Evolutionary conservation across 2,113 vertebrate species (phyloP).

Genomic region (Ursus arctos): DNA sequence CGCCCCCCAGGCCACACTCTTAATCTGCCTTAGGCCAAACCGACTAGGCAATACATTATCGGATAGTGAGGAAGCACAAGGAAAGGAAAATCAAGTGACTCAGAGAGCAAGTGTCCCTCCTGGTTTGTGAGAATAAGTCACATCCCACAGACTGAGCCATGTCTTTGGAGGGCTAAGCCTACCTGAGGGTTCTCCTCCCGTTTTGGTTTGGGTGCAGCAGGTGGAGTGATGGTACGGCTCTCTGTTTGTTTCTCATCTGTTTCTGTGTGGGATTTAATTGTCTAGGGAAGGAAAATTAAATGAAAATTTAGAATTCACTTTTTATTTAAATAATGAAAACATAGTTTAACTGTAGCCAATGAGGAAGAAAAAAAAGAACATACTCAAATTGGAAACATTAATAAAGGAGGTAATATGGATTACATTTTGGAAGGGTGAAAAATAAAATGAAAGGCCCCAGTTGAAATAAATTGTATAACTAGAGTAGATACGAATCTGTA

Average conservation of each 20-base stretch:
- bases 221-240: conserved; percentile 90
- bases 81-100: background rate
- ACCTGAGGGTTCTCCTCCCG: conserved; percentile 98
- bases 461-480: background rate
- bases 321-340: conserved; percentile 65
- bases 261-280: conserved; percentile 93
- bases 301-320: conserved; percentile 68
- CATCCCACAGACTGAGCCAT: fast-evolving
- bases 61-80: background rate
- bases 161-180: conserved; percentile 20
- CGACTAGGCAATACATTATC: background rate
- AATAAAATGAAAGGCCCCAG: background rate
- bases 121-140: background rate
- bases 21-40: background rate
- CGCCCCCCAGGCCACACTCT: background rate
- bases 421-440: conserved; percentile 65
- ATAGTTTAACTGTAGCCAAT: background rate
- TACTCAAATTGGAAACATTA: background rate
- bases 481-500: background rate
- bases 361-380: background rate
- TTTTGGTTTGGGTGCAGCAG: conserved; percentile 94
- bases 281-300: conserved; percentile 86
- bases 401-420: conserved; percentile 48
- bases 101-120: background rate
- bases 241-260: conserved; percentile 92